These are phyloP conservation scores for Diadema setosum DNA, from an alignment of 35 echinoderm and acorn worm genomes.

Conservation along the genomic window DNA sequence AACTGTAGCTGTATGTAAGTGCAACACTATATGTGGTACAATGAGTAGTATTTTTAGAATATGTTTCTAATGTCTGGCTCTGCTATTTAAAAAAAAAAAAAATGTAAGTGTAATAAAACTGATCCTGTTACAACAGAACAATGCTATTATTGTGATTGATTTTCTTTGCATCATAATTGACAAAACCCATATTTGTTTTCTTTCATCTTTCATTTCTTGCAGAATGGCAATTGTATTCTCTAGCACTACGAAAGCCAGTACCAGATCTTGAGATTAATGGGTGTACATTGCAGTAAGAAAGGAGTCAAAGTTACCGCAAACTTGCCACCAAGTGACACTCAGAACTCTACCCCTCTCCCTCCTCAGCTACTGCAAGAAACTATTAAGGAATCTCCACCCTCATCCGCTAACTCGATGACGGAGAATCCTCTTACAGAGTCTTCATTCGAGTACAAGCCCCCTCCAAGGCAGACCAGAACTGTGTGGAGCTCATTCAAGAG, in stretches of 20 bases:
- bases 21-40: too few relatives aligned
- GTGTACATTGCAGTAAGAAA: neutral
- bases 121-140: too few relatives aligned
- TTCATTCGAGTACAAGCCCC: slow-evolving; percentile 15
- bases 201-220: too few relatives aligned
- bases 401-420: slow-evolving; percentile 12
- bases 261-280: neutral
- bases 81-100: too few relatives aligned
- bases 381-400: neutral
- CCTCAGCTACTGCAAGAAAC: neutral
- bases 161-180: too few relatives aligned
- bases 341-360: neutral
- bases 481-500: slow-evolving; percentile 18
- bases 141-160: too few relatives aligned
- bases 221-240: neutral
- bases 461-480: slow-evolving; percentile 5
- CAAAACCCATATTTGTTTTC: too few relatives aligned
- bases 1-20: too few relatives aligned
- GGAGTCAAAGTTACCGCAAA: neutral
- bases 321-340: neutral
- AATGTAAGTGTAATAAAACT: too few relatives aligned
- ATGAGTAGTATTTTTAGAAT: too few relatives aligned
- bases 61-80: too few relatives aligned
- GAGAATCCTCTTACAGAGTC: slow-evolving; percentile 3
- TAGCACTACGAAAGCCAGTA: neutral